Percentiles rank a stretch among this genome's conserved stretches.
These are phyloP conservation scores for Leptoclinus maculatus DNA, from an alignment of 2,797 vertebrate species.

Conservation along the genomic window DNA sequence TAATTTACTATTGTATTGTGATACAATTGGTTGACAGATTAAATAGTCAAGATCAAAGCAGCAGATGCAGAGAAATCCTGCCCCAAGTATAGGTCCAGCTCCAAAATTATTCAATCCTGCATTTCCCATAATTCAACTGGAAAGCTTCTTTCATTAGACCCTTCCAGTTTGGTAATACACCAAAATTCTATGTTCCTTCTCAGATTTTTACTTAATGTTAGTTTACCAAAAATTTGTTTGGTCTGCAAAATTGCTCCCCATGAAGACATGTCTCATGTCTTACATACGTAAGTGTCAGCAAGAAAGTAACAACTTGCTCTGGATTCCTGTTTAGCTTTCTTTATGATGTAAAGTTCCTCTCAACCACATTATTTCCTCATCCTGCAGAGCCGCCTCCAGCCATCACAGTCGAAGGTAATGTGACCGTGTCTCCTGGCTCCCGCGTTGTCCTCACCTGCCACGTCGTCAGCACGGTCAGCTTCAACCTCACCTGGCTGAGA, in stretches of 20 bases:
- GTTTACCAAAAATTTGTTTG: not conserved
- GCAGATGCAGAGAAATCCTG: not conserved
- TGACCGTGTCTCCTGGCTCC: slow-evolving; percentile 85
- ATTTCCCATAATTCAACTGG: not conserved
- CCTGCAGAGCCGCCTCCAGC: slow-evolving; percentile 92
- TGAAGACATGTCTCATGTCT: not conserved
- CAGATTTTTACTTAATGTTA: not conserved
- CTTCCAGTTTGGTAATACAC: not conserved
- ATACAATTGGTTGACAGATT: not conserved
- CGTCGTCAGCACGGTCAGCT: slow-evolving; percentile 86
- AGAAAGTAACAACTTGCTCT: not conserved
- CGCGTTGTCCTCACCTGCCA: slow-evolving; percentile 88
- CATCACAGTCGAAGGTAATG: slow-evolving; percentile 85
- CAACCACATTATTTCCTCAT: slow-evolving; percentile 8
- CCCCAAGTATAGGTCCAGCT: no score
- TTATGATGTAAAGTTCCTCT: slow-evolving; percentile 4
- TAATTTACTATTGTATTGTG: not conserved
- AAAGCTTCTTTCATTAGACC: not conserved
- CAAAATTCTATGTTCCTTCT: not conserved
- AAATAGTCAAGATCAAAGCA: not conserved
- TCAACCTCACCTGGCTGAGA: slow-evolving; percentile 94
- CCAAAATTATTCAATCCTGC: not conserved
- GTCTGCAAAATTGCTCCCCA: not conserved
- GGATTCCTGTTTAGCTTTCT: slow-evolving; percentile 6
- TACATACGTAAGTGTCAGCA: not conserved